Evolutionary conservation across 2,888 invertebrate genomes (phyloP).

Genomic region (Drosophila rubida): DNA sequence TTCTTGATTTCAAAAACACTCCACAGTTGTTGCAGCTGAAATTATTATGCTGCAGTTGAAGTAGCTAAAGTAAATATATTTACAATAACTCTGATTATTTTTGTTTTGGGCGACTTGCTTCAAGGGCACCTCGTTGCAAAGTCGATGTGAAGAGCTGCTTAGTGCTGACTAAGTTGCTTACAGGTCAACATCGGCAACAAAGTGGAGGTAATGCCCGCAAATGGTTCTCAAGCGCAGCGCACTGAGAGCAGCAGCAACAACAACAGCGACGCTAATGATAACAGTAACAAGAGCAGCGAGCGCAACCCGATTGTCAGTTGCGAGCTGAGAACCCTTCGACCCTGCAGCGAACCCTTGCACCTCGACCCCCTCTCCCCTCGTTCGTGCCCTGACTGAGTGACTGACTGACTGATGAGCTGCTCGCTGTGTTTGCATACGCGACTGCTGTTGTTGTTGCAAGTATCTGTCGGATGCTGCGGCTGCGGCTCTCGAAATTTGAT

Average conservation of each 20-base stretch:
- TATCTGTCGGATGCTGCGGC: conserved; percentile 56
- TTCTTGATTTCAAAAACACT: too few species aligned
- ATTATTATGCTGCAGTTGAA: too few species aligned
- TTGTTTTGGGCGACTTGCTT: too few species aligned
- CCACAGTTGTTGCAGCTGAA: too few species aligned
- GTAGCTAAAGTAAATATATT: too few species aligned
- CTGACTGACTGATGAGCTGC: conserved; percentile 54
- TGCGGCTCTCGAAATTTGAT: conserved; percentile 73
- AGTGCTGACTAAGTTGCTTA: conserved; percentile 19
- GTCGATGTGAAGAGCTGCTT: not conserved
- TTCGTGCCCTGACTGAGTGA: too few species aligned
- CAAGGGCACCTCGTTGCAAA: not conserved
- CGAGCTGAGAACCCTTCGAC: conserved; percentile 47
- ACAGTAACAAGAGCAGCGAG: conserved; percentile 1
- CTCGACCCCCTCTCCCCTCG: not conserved
- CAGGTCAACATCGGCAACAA: conserved; percentile 45
- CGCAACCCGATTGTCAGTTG: conserved; percentile 19
- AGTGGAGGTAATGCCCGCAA: conserved; percentile 37
- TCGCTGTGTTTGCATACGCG: conserved; percentile 64
- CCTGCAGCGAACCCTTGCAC: conserved; percentile 14
- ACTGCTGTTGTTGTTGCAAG: conserved; percentile 54
- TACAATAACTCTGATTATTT: too few species aligned
- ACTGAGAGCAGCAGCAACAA: conserved; percentile 8
- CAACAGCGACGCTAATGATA: conserved; percentile 1
- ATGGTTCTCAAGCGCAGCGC: conserved; percentile 8